Base-by-base conservation (phyloP, 2,797 vertebrate genomes). In the Melanotaenia trifasciata region DNA sequence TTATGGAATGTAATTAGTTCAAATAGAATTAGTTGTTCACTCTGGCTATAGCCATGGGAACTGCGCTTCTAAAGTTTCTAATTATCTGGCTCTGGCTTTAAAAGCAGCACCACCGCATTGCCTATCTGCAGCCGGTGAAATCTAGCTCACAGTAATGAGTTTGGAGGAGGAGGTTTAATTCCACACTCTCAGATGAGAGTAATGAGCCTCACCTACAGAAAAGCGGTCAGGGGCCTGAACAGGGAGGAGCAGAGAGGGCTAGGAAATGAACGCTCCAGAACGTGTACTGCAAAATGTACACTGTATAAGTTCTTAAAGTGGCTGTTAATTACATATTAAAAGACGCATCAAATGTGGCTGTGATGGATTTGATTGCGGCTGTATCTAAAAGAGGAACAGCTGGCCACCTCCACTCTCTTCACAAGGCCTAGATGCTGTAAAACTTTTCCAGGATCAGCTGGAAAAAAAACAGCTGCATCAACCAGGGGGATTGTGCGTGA, bases 1-100 rank as follows among this genome's bases (percentile, higher is more conserved):
- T 89, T 83, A 87, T 77, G 88, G 87, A 93, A 92, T 85, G 89
- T 94, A 94, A 94, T 95, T 94, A 93, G 93, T 89, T 88, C 89
- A 93, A 94, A 93, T 93, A 93, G 89, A 92, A 94, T 94, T 89
- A 91, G 86, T 92, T 90, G 91, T 93, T 94, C 89, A 87, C 84
- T 90, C 90, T 87, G 83, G 91, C 90, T 92, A 87, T 90, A 92
- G 93, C 90, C 93, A 92, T 92, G 93, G 93, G 94, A 94, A 92
- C 92, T 86, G 87, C 58, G 84, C 89, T 92, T 93, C 92, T 92
- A 93, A 93, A 94, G 91, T 95, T 93, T 93, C 87, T 93, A 94
- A 94, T 95, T 94, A 94, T 94, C 90, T 87, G 85, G 81, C 87
- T 83, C 84, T 91, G 90, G 89, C 92, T 92, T 94, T 94, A 93